phyloP scores from a whole-genome alignment of 2,888 invertebrate genomes.

The Iphiclides podalirius region DNA sequence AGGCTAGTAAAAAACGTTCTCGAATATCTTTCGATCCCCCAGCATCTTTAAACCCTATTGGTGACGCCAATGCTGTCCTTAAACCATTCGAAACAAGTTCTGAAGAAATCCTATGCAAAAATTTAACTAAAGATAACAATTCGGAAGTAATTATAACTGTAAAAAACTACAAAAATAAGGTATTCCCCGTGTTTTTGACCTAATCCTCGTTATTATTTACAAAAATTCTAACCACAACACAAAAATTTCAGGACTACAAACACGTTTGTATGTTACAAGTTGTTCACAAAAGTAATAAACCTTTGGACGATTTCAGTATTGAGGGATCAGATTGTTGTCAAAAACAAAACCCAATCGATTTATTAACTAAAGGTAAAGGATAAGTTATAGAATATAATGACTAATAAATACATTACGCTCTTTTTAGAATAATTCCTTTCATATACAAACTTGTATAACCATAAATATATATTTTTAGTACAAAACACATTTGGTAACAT shows the following conservation, averaged over 20 bases:
- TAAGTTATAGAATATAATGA: too few relatives aligned
- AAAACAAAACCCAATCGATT: constrained; percentile 55
- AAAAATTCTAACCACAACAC: too few relatives aligned
- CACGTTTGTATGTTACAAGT: constrained; percentile 67
- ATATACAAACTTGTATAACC: too few relatives aligned
- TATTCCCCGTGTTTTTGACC: too few relatives aligned
- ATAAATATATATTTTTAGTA: too few relatives aligned
- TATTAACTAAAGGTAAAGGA: constrained; percentile 57
- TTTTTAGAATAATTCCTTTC: too few relatives aligned
- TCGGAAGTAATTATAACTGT: constrained; percentile 72
- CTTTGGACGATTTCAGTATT: constrained; percentile 32
- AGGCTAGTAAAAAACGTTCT: constrained; percentile 36
- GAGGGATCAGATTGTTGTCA: constrained; percentile 30
- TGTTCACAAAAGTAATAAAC: constrained; percentile 63
- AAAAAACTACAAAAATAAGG: constrained; percentile 62
- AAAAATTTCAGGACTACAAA: constrained; percentile 56
- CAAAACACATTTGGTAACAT: constrained; percentile 60
- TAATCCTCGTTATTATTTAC: too few relatives aligned
- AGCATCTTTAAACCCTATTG: constrained; percentile 25
- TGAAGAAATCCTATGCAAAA: constrained; percentile 32
- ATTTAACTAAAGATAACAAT: constrained; percentile 43
- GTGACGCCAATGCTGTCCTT: constrained; percentile 33
- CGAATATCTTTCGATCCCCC: constrained; percentile 31
- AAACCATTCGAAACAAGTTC: constrained; percentile 45
- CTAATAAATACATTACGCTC: too few relatives aligned